Evolutionary conservation across 2,113 vertebrate genomes (phyloP).

Genomic region (Typhlomys cinereus): DNA sequence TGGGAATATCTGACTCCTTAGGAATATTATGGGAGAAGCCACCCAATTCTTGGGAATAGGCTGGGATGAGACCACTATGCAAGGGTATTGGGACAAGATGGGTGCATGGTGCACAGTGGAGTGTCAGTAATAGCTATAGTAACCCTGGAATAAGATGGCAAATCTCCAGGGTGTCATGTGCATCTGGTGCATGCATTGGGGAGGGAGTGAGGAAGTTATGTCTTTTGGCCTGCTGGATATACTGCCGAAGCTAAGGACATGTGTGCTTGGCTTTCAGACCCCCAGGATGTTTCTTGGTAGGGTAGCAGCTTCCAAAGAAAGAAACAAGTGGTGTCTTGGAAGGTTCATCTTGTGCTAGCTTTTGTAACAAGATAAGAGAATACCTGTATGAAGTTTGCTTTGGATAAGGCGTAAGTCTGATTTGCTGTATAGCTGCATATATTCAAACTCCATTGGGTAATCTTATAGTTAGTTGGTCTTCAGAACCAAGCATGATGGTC

Average conservation of each 20-base stretch:
- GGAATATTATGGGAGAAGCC: background rate
- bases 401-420: background rate
- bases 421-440: background rate
- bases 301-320: background rate
- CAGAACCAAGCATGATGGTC: background rate
- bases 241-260: too few species aligned
- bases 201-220: background rate
- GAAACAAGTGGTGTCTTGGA: background rate
- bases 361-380: background rate
- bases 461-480: background rate
- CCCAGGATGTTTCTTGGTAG: background rate
- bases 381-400: background rate
- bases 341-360: background rate
- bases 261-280: background rate
- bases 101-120: accelerated
- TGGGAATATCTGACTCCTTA: too few species aligned
- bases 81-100: background rate
- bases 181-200: too few species aligned
- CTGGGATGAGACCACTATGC: too few species aligned
- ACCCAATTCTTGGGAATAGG: background rate
- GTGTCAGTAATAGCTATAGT: background rate
- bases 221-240: background rate
- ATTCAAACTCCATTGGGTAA: background rate
- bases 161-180: background rate
- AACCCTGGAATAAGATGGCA: background rate